Percentiles rank a stretch among this genome's conserved stretches.
phyloP scores from a whole-genome alignment of 2,888 invertebrate genomes.

The Tryphoninae sp. region DNA sequence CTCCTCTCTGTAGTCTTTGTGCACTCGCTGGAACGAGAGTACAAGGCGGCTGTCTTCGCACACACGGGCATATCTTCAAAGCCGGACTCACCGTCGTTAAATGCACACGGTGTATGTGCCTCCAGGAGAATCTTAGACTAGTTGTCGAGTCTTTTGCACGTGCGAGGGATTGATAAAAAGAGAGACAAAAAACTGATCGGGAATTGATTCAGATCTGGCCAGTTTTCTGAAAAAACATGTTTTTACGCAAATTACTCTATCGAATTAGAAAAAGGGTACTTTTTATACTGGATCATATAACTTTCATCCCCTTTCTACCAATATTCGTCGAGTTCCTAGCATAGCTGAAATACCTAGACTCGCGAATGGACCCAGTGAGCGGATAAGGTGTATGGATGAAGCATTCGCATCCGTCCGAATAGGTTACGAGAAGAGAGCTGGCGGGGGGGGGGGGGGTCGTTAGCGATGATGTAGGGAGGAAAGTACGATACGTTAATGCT shows the following conservation, averaged over 20 bases:
- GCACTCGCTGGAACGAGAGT: constrained; percentile 15
- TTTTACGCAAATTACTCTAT: not conserved
- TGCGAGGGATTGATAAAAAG: constrained; percentile 8
- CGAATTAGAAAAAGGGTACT: not conserved
- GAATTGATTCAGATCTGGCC: not conserved
- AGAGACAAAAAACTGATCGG: not conserved
- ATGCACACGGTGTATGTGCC: constrained; percentile 65
- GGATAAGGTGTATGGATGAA: constrained; percentile 48
- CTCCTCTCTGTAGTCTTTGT: constrained; percentile 13
- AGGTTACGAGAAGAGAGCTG: constrained; percentile 18
- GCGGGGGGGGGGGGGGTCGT: not conserved
- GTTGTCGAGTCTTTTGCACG: constrained; percentile 7
- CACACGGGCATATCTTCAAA: constrained; percentile 71
- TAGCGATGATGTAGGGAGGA: not conserved
- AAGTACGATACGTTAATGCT: constrained; percentile 65
- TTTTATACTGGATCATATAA: not conserved
- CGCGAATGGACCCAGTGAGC: constrained; percentile 35
- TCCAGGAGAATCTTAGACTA: constrained; percentile 10
- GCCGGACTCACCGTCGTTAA: constrained; percentile 74
- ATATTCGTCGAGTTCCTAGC: constrained; percentile 7
- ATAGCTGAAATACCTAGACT: not conserved
- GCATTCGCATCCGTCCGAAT: constrained; percentile 42
- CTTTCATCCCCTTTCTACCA: not conserved
- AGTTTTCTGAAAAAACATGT: not conserved
- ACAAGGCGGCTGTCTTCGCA: constrained; percentile 25